A percentile compares a stretch with the other conserved stretches of the same genome.
phyloP scores from a whole-genome alignment of 1,140 invertebrate genomes.

The Eumeta japonica region DNA sequence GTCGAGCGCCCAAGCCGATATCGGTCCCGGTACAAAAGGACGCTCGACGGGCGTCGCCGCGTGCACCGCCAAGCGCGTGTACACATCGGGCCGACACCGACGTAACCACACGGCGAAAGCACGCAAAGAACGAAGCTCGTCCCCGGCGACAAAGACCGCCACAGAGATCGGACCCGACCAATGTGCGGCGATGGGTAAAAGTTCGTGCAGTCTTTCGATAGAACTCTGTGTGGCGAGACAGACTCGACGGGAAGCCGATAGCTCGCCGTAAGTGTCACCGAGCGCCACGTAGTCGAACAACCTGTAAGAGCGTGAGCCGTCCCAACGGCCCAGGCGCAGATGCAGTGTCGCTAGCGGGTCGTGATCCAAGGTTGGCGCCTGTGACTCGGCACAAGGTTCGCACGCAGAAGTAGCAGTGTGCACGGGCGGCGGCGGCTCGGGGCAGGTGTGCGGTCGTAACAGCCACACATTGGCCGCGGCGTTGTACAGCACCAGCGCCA shows the following conservation, averaged over 20 bases:
- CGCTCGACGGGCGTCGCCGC: conserved; percentile 32
- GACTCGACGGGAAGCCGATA: conserved; percentile 62
- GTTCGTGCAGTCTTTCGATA: conserved; percentile 73
- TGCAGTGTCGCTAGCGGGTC: conserved; percentile 61
- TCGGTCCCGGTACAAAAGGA: conserved; percentile 61
- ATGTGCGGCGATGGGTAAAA: conserved; percentile 74
- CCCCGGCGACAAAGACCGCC: conserved; percentile 76
- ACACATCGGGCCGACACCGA: conserved; percentile 71
- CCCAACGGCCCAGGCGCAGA: conserved; percentile 70
- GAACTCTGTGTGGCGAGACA: conserved; percentile 84
- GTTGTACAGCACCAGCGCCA: conserved; percentile 67
- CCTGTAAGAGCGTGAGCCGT: conserved; percentile 66
- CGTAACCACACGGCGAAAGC: conserved; percentile 73
- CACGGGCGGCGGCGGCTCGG: conserved; percentile 19
- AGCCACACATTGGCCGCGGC: conserved; percentile 68
- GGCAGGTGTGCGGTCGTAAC: conserved; percentile 51
- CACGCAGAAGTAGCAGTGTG: conserved; percentile 26
- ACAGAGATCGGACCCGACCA: conserved; percentile 87
- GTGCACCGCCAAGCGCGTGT: conserved; percentile 36
- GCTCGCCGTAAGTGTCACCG: conserved; percentile 61
- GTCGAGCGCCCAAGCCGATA: conserved; percentile 56
- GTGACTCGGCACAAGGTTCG: conserved; percentile 45
- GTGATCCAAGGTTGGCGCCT: conserved; percentile 29
- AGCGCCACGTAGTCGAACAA: conserved; percentile 72
- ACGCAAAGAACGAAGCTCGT: conserved; percentile 68